Conservation (phyloP, 2,797 vertebrate species). For the Chaetodon trifasciatus region DNA sequence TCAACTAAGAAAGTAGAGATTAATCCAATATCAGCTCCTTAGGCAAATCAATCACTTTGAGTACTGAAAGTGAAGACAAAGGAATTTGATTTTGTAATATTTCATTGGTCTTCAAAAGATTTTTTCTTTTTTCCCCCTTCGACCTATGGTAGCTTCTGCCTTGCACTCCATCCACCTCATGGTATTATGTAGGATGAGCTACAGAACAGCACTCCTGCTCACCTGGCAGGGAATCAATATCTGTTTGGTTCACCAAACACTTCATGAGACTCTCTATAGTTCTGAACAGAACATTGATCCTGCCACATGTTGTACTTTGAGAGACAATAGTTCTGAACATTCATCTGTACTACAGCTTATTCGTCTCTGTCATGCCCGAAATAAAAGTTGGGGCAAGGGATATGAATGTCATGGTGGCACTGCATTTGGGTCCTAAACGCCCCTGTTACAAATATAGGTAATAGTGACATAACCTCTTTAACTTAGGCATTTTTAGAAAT, state of each 20-base stretch:
- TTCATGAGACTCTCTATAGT: no score
- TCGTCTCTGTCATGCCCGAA: no score
- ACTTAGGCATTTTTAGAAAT: neutral
- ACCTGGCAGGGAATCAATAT: conserved; percentile 25
- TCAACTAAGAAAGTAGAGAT: neutral
- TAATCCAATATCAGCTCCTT: neutral
- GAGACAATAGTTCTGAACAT: no score
- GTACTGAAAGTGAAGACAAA: neutral
- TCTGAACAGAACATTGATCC: no score
- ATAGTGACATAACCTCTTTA: neutral
- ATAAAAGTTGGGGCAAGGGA: no score
- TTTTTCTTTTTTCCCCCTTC: neutral
- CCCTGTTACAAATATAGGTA: neutral
- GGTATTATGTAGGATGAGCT: conserved; percentile 15
- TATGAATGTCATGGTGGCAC: no score
- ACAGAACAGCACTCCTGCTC: neutral
- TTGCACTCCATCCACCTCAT: neutral
- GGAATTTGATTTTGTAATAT: conserved; percentile 2
- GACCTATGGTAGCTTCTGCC: conserved; percentile 4
- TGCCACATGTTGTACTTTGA: no score
- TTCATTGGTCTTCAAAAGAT: conserved; percentile 12
- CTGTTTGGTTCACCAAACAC: no score
- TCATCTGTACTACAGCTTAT: no score
- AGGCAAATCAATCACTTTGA: neutral
- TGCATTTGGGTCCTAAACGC: no score